Conservation (phyloP, 2,797 vertebrate species). For the Sebastolobus altivelis region DNA sequence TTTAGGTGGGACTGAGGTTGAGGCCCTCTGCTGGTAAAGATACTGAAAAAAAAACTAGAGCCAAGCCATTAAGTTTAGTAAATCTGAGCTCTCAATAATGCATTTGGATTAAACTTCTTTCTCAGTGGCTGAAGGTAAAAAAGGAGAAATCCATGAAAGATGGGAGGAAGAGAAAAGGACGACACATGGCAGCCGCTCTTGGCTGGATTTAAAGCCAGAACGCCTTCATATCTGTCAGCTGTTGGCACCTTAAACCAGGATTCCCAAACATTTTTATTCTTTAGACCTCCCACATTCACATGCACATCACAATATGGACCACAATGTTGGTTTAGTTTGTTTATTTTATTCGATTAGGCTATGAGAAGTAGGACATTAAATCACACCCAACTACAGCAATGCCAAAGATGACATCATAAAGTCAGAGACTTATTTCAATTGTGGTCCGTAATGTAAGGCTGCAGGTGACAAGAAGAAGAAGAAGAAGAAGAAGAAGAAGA, state of each 20-base stretch:
- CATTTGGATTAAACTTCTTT: neutral
- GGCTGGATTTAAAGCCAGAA: slow-evolving; percentile 14
- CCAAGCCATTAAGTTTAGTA: neutral
- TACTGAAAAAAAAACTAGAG: slow-evolving; percentile 12
- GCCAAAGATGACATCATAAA: neutral
- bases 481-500: too few species aligned
- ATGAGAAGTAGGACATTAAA: neutral
- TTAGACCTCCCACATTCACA: slow-evolving; percentile 14
- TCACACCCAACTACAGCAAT: neutral
- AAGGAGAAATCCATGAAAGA: neutral
- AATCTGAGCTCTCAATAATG: neutral
- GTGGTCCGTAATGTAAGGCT: neutral
- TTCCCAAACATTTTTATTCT: slow-evolving; percentile 25
- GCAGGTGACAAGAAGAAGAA: neutral
- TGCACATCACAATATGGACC: neutral
- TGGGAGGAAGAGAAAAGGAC: neutral
- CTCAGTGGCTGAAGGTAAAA: neutral
- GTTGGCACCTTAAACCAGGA: slow-evolving; percentile 19
- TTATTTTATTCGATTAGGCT: neutral
- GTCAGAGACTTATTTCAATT: neutral
- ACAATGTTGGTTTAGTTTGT: neutral
- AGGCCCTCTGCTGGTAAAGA: slow-evolving; percentile 26
- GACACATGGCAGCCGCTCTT: neutral
- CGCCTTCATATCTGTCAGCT: slow-evolving; percentile 14
- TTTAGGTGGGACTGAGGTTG: slow-evolving; percentile 8